phyloP scores from a whole-genome alignment of 2,797 vertebrate genomes.

The Tenualosa ilisha region DNA sequence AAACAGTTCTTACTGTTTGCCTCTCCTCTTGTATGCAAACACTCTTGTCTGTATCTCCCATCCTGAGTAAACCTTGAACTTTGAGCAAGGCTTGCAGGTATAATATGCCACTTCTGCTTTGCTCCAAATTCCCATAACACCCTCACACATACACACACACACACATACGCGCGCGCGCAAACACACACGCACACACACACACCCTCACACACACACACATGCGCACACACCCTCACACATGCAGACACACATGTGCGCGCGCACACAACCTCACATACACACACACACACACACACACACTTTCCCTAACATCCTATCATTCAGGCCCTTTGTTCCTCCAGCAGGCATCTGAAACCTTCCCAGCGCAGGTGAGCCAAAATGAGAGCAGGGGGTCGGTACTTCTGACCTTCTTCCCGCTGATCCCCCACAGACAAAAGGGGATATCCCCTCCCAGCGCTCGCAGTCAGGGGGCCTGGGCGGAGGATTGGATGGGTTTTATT shows the following conservation, averaged over 20 bases:
- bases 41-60: background rate
- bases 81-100: background rate
- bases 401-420: background rate
- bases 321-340: slow-evolving; percentile 30
- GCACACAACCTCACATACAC: background rate
- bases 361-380: background rate
- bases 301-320: background rate
- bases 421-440: background rate
- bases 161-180: slow-evolving; percentile 17
- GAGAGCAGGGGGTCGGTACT: background rate
- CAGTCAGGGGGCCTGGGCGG: background rate
- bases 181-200: slow-evolving; percentile 10
- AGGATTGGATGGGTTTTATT: background rate
- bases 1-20: background rate
- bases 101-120: background rate
- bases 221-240: slow-evolving; percentile 25
- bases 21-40: background rate
- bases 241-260: slow-evolving; percentile 28
- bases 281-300: slow-evolving; percentile 12
- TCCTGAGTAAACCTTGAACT: background rate
- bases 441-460: background rate
- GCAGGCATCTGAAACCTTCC: background rate
- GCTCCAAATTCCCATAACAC: background rate
- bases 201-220: slow-evolving; percentile 8
- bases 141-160: background rate